Evolutionary conservation across 2,888 invertebrate species (phyloP), one percentile per base, ranked within the genome.

Genomic region (Agonum fuliginosum): DNA sequence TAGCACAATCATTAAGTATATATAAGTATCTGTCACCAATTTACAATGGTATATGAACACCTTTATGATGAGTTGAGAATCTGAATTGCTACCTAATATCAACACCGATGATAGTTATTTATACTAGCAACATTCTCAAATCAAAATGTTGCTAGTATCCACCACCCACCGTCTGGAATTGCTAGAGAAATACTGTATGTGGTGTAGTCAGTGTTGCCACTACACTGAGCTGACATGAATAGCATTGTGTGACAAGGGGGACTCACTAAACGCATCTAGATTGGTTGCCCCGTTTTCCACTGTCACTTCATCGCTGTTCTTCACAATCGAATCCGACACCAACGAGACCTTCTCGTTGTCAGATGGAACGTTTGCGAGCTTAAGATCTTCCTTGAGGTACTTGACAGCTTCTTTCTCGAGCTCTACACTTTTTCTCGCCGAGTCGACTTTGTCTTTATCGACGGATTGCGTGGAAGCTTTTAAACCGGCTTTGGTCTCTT

Each of bases 381-480:
- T 34, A 10, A 54, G 12, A 19, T 77, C 77, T 20, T 77, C 77
- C 58, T 77, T 77, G 12, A 77, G 12, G n/a, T 70, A 77, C 20
- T 77, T 77, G 83, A 79, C 84, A 72, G 81, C 84, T 41, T 90
- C 90, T 14, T 83, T 81, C 8, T 84, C 83, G 54, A 84, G 86
- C 41, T 87, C 84, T 81, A 89, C 90, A 80, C 88, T 89, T 77
- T 88, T 87, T 22, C 83, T 80, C 6, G 85, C 83, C 71, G 81
- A 81, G 22, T 83, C 83, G 0, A 85, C 85, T 2, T 88, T 86
- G 27, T 89, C 89, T 81, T 89, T 89, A 6, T 87, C 81, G 0
- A 86, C 85, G 8, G 87, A 86, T 6, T 82, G 83, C 8, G 80
- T 78, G 81, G 73, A 58, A 1, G 88, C 88, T 80, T 89, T 91